A percentile compares a stretch with the other conserved stretches of the same genome.
Evolutionary conservation across 64 coral and sea anemone species (phyloP).

Genomic region (Astreopora myriophthalma): DNA sequence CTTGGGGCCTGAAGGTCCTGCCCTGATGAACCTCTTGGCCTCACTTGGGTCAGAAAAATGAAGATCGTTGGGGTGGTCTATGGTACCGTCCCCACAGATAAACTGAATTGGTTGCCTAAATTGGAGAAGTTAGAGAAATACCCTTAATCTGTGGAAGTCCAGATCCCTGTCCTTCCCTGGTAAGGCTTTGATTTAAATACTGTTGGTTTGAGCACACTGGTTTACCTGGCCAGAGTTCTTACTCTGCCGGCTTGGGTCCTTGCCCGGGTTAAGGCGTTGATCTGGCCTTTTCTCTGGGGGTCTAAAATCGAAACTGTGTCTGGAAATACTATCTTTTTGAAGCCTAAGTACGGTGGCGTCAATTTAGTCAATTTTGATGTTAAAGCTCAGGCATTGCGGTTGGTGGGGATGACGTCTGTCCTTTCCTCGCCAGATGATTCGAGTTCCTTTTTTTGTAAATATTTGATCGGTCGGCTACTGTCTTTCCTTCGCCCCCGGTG

Average conservation of each 20-base stretch:
- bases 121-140: neutral
- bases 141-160: slow-evolving; percentile 8
- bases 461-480: neutral
- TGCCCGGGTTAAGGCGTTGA: neutral
- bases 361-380: neutral
- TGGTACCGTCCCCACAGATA: neutral
- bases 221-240: neutral
- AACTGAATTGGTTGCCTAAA: neutral
- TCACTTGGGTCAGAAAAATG: slow-evolving; percentile 3
- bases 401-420: neutral
- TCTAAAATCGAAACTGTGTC: neutral
- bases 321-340: neutral
- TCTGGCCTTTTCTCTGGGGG: neutral
- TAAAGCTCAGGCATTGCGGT: neutral
- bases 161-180: neutral
- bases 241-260: neutral
- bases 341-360: neutral
- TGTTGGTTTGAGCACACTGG: neutral
- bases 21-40: neutral
- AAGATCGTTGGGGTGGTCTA: neutral
- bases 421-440: neutral
- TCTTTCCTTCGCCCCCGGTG: neutral
- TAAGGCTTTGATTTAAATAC: neutral
- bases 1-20: neutral
- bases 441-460: neutral